Evolutionary conservation across 2,888 invertebrate species (phyloP).

Genomic region (Melinopterus prodromus): DNA sequence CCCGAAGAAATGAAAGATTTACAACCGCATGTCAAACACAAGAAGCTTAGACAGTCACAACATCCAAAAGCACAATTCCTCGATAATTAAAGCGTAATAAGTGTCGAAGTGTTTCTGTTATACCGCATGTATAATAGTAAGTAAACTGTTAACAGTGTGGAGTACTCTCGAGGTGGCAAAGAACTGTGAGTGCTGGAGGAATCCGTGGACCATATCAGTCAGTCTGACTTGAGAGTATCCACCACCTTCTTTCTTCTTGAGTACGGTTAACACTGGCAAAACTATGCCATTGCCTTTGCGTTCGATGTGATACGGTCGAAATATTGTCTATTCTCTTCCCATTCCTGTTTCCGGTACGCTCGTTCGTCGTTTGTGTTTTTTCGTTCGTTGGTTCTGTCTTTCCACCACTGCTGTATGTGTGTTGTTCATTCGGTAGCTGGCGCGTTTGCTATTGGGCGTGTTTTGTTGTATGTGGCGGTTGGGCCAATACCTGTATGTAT

Average conservation of each 20-base stretch:
- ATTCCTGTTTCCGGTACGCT: not conserved
- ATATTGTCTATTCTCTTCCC: slow-evolving; percentile 4
- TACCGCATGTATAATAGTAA: not conserved
- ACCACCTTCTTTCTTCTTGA: not conserved
- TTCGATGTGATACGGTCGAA: not conserved
- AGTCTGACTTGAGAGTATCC: slow-evolving; percentile 4
- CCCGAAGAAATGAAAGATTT: not conserved
- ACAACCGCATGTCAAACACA: not conserved
- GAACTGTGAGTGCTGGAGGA: not conserved
- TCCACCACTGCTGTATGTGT: not conserved
- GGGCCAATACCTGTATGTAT: too few species aligned
- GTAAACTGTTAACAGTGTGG: not conserved
- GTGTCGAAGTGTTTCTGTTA: not conserved
- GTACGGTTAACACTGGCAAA: slow-evolving; percentile 4
- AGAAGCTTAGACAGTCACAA: not conserved
- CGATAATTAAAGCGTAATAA: not conserved
- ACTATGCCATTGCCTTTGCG: not conserved
- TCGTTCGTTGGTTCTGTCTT: not conserved
- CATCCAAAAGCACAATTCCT: not conserved
- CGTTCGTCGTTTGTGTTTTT: not conserved
- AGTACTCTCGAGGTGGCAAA: not conserved
- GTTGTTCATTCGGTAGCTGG: not conserved
- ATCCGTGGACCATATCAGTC: slow-evolving; percentile 4
- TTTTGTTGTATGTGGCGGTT: too few species aligned
- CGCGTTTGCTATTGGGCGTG: not conserved